phyloP scores from a whole-genome alignment of 2,888 invertebrate species.

The Calameuta pallipes region DNA sequence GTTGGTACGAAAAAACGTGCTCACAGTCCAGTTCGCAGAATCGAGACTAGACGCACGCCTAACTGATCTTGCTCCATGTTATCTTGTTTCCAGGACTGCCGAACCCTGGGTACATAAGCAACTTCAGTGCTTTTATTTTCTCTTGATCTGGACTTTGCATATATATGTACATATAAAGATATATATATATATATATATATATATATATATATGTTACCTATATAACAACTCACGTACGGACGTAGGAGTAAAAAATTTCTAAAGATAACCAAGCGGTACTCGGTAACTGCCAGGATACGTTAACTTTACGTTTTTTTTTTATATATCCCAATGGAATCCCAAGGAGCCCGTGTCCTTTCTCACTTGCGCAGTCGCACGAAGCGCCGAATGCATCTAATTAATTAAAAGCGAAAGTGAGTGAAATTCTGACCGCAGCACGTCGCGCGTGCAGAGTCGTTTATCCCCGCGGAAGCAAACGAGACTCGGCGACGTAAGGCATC shows the following conservation, averaged over 20 bases:
- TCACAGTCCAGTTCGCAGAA: neutral
- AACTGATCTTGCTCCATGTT: neutral
- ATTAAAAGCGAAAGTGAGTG: constrained; percentile 52
- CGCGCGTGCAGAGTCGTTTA: neutral
- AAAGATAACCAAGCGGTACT: neutral
- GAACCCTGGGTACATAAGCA: neutral
- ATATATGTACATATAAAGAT: neutral
- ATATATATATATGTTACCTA: neutral
- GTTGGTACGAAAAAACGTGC: neutral
- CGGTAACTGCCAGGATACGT: neutral
- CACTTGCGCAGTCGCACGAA: constrained; percentile 14
- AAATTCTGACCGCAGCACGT: constrained; percentile 33
- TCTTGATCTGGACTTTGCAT: neutral
- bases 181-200: too few relatives aligned
- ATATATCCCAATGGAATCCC: neutral
- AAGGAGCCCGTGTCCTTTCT: constrained; percentile 17
- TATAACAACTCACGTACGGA: neutral
- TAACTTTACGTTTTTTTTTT: neutral
- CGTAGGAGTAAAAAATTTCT: neutral
- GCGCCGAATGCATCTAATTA: constrained; percentile 37
- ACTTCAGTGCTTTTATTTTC: neutral
- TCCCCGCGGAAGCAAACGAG: neutral
- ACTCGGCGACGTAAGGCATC: neutral
- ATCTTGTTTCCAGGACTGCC: neutral
- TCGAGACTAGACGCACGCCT: neutral